phyloP scores from a whole-genome alignment of 1,140 invertebrate genomes.

The Drosophila mauritiana region DNA sequence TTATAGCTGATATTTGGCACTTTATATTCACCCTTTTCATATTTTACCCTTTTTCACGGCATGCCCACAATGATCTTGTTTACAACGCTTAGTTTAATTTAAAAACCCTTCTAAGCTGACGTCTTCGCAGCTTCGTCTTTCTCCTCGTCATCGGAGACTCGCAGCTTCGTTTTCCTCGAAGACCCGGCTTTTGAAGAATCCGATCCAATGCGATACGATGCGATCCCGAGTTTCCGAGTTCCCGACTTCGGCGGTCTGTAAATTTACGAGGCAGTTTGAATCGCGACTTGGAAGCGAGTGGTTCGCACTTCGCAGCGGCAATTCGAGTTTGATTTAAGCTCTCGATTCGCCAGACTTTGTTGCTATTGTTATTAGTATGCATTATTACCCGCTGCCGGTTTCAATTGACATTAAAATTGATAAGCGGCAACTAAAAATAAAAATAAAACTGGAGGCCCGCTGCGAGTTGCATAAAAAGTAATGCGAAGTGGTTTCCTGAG shows the following conservation, averaged over 20 bases:
- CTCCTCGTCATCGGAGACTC: conserved; percentile 6
- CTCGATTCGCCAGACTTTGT: conserved; percentile 9
- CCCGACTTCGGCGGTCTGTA: conserved; percentile 11
- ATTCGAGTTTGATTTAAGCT: conserved; percentile 12
- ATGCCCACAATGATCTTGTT: conserved; percentile 46
- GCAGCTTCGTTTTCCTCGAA: conserved; percentile 17
- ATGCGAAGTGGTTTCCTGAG: conserved; percentile 74
- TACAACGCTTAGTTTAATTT: conserved; percentile 67
- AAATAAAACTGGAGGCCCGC: conserved; percentile 53
- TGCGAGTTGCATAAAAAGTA: conserved; percentile 78
- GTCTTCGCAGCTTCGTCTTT: conserved; percentile 15
- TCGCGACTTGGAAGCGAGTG: conserved; percentile 55
- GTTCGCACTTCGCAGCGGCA: conserved; percentile 43
- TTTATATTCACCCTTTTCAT: background rate
- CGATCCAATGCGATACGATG: conserved; percentile 1
- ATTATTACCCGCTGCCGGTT: conserved; percentile 46
- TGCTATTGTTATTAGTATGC: conserved; percentile 47
- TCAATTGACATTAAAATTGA: conserved; percentile 75
- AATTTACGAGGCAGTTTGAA: conserved; percentile 62
- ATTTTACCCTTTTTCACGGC: background rate
- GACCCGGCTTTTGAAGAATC: conserved; percentile 47
- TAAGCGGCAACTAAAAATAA: conserved; percentile 60
- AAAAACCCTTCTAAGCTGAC: conserved; percentile 40
- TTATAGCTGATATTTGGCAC: too few relatives aligned
- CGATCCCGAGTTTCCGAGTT: background rate